Base-by-base conservation (phyloP, 2,113 vertebrate genomes). In the Pseudorhombus dupliciocellatus region DNA sequence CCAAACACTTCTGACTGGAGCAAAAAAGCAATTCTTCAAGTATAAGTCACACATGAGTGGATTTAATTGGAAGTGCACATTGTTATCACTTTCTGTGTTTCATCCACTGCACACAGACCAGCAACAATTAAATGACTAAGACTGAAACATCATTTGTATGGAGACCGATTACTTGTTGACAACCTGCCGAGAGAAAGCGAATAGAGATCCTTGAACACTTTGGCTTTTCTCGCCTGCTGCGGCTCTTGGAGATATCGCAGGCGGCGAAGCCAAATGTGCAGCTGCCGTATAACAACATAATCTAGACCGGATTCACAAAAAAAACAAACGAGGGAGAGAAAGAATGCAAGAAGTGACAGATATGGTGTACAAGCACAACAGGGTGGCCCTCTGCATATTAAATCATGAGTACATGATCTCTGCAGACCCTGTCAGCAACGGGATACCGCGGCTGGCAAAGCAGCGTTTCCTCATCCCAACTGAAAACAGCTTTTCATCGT, bases 21-120 rank as follows among this genome's bases (percentile, higher is more conserved):
- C 86, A 90, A 83, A 90, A 90, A 87, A 90, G 89, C 79, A 89
- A 88, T 93, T 88, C 84, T 68, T 90, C 80, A 90, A 84, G 89
- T 85, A 87, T 90, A 92, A 92, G 90, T 90, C 89, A 90, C 90
- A 90, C 90, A 90, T 89, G 90, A 90, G 85, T 80, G 87, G 74
- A 81, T 91, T 89, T 92, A 92, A 93, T 93, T 92, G 91, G 84
- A 91, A 89, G 68, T 52, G 81, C 40, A 56, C 77, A 89, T 88
- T 87, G 90, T 92, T 92, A 93, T 92, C 91, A 88, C 84, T 85
- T 89, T 79, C 78, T 82, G 86, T 90, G 84, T 91, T 90, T 90
- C 89, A 87, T 89, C 75, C 84, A 81, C 70, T 69, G 87, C 87
- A 86, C 84, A 88, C 75, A 74, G 81, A 81, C 84, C 85, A 46